Conservation (phyloP, 2,113 vertebrate genomes). For the Syrrhaptes paradoxus region DNA sequence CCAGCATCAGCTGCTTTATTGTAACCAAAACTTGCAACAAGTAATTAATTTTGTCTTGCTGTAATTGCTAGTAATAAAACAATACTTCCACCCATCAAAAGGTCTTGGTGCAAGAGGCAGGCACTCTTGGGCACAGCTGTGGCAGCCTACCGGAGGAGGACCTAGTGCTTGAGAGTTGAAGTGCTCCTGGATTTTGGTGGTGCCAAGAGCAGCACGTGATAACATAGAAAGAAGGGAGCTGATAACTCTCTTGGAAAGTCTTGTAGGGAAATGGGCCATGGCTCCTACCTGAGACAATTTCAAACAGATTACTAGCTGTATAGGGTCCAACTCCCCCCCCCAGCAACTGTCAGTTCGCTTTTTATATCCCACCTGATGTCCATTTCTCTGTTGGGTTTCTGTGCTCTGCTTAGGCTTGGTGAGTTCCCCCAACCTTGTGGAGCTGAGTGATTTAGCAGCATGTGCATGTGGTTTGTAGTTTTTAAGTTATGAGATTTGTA, state of each 20-base stretch:
- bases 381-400: not conserved
- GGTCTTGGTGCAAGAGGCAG: not conserved
- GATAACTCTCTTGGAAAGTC: not conserved
- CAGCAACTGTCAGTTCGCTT: not conserved
- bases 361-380: not conserved
- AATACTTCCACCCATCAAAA: not conserved
- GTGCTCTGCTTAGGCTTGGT: not conserved
- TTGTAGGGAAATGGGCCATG: not conserved
- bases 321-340: not conserved
- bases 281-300: not conserved
- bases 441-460: not conserved
- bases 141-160: not conserved
- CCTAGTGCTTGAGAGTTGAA: not conserved
- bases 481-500: conserved; percentile 40
- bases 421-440: not conserved
- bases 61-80: conserved; percentile 17
- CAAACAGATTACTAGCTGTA: not conserved
- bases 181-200: not conserved
- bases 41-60: not conserved
- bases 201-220: not conserved
- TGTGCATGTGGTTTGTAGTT: not conserved
- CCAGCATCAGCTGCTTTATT: conserved; percentile 20
- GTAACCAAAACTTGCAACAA: not conserved
- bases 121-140: not conserved
- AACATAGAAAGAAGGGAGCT: not conserved